Evolutionary conservation across 2,888 invertebrate species (phyloP), one percentile per base, ranked within the genome.

Genomic region (Ophion ellenae): DNA sequence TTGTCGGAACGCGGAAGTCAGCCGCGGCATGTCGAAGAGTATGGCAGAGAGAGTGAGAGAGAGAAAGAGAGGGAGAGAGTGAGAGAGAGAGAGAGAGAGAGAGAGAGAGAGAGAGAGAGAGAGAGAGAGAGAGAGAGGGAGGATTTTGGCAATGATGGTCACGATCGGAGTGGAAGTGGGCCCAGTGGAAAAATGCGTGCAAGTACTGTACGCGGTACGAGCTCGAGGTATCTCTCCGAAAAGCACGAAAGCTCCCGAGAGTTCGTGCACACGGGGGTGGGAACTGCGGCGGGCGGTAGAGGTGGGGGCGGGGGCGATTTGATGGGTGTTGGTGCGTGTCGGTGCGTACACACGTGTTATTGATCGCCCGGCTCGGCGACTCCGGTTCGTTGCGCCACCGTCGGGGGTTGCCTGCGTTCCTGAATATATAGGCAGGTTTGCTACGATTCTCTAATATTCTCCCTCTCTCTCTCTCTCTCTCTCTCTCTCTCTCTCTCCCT

Each of bases 291-390:
- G 7, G 0, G 17, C n/a, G 64, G 24, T 17, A 45, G 28, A 36
- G 2, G 47, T 14, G 24, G 66, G 32, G 28, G 36, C 7, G 32
- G 32, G 9, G 53, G 28, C 14, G n/a, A 28, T 77, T 59, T 40
- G 67, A 77, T 70, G 81, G 80, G 88, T 87, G 86, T 87, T 82
- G 88, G 89, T 89, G 90, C 91, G 91, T 91, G 91, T 92, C 90
- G 91, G 92, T 92, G 92, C 93, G 92, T 92, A 90, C 92, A 92
- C 92, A 93, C 93, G 93, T 93, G 93, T 91, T 93, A 94, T 94
- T 93, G 93, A 93, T 94, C 93, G 93, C 89, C 89, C 59, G 32
- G 83, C 89, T 78, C 24, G 70, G 80, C 87, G 88, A 89, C 90
- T 88, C 88, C 75, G 83, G 81, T 84, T 85, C 86, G 87, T 84